These are phyloP conservation scores for Macrosteles quadrilineatus DNA, from an alignment of 1,140 invertebrate genomes.

Conservation along the genomic window DNA sequence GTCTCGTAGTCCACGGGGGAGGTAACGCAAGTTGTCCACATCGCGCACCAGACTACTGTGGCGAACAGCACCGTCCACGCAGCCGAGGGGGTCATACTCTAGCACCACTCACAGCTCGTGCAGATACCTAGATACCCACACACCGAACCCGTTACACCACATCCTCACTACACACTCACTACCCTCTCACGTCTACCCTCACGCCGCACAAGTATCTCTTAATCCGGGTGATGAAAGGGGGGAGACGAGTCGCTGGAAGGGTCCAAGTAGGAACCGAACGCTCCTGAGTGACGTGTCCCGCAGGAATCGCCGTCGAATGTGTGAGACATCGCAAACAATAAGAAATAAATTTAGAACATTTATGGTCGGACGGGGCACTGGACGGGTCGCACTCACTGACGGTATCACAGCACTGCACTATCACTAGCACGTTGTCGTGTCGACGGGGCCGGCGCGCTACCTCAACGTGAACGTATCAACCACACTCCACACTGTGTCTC, in stretches of 20 bases:
- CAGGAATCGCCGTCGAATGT: background rate
- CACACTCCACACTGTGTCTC: too few species aligned
- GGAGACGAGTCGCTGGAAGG: constrained; percentile 19
- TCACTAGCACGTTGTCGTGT: background rate
- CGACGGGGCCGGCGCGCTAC: background rate
- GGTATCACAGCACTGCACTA: background rate
- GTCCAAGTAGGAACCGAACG: background rate
- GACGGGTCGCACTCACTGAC: too few species aligned
- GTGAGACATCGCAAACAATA: background rate
- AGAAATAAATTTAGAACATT: constrained; percentile 8
- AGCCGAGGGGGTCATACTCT: background rate
- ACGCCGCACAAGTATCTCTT: constrained; percentile 9
- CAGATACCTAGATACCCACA: constrained; percentile 13
- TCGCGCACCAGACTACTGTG: constrained; percentile 13
- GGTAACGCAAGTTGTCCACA: background rate
- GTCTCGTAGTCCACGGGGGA: background rate
- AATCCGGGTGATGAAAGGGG: constrained; percentile 33
- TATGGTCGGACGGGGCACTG: background rate
- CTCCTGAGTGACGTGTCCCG: background rate
- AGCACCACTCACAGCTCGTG: background rate
- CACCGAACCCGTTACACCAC: constrained; percentile 1
- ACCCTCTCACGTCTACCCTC: background rate
- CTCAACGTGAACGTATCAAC: too few species aligned
- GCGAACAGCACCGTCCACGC: constrained; percentile 1
- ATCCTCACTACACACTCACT: constrained; percentile 14